Evolutionary conservation across 1,140 invertebrate genomes (phyloP), one percentile per base, ranked within the genome.

Genomic region (Scaptomyza graminum): DNA sequence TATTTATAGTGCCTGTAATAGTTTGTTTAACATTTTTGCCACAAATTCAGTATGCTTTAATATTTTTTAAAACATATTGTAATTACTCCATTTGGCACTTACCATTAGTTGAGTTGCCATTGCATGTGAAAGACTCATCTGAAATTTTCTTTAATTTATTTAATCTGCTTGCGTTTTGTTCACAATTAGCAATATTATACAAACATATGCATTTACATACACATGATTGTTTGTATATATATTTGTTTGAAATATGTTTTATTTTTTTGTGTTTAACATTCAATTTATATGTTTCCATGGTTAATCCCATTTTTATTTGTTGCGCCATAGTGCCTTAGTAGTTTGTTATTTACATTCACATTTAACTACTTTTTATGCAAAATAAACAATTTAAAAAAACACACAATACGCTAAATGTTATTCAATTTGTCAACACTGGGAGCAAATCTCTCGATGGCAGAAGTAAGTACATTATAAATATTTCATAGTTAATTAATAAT

Each of bases 401-500:
- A 9, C 8, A 56, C 12, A 51, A 57, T 25, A 57, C 56, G 52
- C 68, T 47, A 71, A 71, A 54, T 44, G 22, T 59, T 66, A 57
- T 51, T 65, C 61, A 64, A 70, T 65, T 70, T 65, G 22, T 47
- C 37, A 65, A 63, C 46, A 51, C 41, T 15, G 15, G 37, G 52
- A 34, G 31, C 28, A 34, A n/a, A 56, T 49, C 34, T 41, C 7
- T 31, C 18, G 44, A 47, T 18, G 41, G 47, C 31, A 9, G 16
- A 31, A 56, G 44, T 43, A 31, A 56, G 44, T 43, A 64, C 63
- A 77, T 74, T 39, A 64, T 64, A 74, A 75, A 75, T 85, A 77
- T 74, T 74, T 54, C 52, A 76, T 74, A 59, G 69, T 69, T 65
- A 22, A 79, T 79, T 82, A 70, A 67, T 72, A 70, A 57, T 69